Evolutionary conservation across 2,797 vertebrate genomes (phyloP).

Genomic region (Trachops cirrhosus): DNA sequence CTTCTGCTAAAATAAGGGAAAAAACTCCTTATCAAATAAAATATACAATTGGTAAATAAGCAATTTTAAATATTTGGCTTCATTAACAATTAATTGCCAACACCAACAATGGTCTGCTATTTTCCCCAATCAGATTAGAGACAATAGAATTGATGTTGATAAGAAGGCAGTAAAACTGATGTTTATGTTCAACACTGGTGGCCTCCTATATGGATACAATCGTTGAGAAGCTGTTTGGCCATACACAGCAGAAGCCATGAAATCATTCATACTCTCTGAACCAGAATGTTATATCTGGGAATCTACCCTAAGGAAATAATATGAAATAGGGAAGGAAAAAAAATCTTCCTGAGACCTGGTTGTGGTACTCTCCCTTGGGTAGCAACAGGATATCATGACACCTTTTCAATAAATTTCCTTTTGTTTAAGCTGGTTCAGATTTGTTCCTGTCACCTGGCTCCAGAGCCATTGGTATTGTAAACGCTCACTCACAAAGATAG

Average conservation of each 20-base stretch:
- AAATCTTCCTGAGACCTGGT: not conserved
- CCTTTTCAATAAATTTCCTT: not conserved
- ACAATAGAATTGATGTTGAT: not conserved
- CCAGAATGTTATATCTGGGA: not conserved
- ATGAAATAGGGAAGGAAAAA: not conserved
- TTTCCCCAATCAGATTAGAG: not conserved
- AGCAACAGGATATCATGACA: not conserved
- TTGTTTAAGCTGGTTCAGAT: not conserved
- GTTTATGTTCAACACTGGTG: not conserved
- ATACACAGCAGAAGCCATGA: not conserved
- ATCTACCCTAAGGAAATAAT: slow-evolving; percentile 38
- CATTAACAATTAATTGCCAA: not conserved
- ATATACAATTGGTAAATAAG: not conserved
- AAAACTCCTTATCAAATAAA: slow-evolving; percentile 16
- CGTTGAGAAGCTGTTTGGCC: not conserved
- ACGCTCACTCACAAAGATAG: not conserved
- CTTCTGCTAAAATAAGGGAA: not conserved
- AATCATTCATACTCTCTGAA: slow-evolving; percentile 28
- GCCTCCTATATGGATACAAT: not conserved
- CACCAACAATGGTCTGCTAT: not conserved
- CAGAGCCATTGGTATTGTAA: not conserved
- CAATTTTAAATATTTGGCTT: slow-evolving; percentile 10
- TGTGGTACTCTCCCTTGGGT: not conserved
- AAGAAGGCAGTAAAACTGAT: not conserved
- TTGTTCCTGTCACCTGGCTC: not conserved